Base-by-base conservation (phyloP, 2,888 invertebrate genomes). In the Dryobota labecula region DNA sequence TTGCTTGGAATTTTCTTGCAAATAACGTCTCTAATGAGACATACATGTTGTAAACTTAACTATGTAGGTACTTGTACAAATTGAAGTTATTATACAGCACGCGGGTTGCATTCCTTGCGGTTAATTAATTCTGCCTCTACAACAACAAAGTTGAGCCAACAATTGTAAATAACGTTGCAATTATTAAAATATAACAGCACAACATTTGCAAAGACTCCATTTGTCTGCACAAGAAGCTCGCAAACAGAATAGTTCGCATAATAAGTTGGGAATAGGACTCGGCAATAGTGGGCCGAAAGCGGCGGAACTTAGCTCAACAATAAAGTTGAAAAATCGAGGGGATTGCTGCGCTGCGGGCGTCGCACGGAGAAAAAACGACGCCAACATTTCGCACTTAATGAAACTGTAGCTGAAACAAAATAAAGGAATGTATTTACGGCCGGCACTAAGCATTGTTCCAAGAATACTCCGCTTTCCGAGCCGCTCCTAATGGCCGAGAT, bases 321-420 rank as follows among this genome's bases (percentile, higher is more conserved):
- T 94, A 93, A 94, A 94, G 92, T 94, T 95, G 94, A 95, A 94
- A 94, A 94, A 94, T 95, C 92, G 94, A 86, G 89, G 88, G 93
- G 93, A 92, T 93, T 93, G 92, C 88, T 84, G 88, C 87, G 90
- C 91, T 89, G 89, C 92, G 90, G 91, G 92, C 92, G 91, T 74
- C 85, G 83, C 91, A 92, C 91, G 88, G 88, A 89, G 90, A 92
- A 94, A 93, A 94, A 94, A 93, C 92, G 92, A 92, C 91, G 90
- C 92, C 88, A 88, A 92, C 95, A 94, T 93, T 93, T 95, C 93
- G 94, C 95, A 95, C 95, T 94, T 95, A 95, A 95, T 95, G 94
- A 95, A 95, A 95, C 94, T 93, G 95, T 94, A 90, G 91, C 92
- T 86, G 92, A 92, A 94, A 94, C 91, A 93, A 93, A 94, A 95